Evolutionary conservation across 2,113 vertebrate genomes (phyloP), one percentile per base, ranked within the genome.

Genomic region (Chaetops frenatus): DNA sequence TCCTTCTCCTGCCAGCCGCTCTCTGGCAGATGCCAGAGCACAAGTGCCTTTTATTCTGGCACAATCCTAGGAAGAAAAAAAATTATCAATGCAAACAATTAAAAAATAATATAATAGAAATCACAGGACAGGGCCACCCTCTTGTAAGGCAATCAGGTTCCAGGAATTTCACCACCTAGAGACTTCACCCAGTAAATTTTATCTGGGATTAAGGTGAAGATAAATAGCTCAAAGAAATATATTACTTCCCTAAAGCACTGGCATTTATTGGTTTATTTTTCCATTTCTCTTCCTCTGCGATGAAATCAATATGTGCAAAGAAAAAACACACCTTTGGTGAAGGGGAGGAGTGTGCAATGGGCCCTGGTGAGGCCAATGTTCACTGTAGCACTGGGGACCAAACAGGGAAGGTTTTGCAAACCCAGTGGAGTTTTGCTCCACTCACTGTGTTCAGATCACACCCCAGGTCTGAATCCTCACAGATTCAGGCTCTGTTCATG

Each of bases 141-240:
- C 35, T 76, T 50, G 38, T 40, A 86, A 47, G 17, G 15, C 29
- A 73, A 4, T 62, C 35, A 74, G 24, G 6, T 54, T 73, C 47
- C 18, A 85, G 60, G 54, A 82, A 58, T 88, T 92, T 73, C 60
- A 64, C 36, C 35, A 77, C 29, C 54, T 15, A 67, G 62, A 22
- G 51, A 88, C 60, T 73, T 82, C 4, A 4, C 13, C 28, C 60
- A 81, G 42, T 48, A 56, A 58, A 54, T 62, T 93, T 93, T 96
- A 86, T 90, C 91, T 95, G 24, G 69, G 42, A 81, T 90, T 95
- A 91, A 86, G 81, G 47, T 66, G 38, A 73, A 94, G 92, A 87
- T 83, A 96, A 97, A 96, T 56, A 86, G 81, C 87, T 77, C 48
- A 44, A 77, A 90, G 53, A 84, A 89, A 94, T 81, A 70, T 33